Conservation (phyloP, 2,888 invertebrate species). For the Nephrotoma flavescens region DNA sequence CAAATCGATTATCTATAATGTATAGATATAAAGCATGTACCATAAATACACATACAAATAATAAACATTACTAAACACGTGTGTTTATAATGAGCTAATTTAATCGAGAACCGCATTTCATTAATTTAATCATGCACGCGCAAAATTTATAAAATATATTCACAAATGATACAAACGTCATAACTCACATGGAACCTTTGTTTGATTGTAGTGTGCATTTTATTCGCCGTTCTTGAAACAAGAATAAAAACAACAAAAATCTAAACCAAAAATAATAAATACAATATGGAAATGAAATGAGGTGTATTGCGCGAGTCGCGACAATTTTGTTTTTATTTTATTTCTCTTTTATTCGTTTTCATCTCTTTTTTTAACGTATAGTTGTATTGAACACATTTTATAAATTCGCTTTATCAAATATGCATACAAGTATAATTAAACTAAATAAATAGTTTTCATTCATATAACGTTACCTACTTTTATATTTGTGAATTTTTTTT, state of each 20-base stretch:
- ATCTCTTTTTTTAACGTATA: not conserved
- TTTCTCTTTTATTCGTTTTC: not conserved
- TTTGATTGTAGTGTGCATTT: not conserved
- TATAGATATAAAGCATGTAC: not conserved
- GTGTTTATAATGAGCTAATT: not conserved
- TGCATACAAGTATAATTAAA: not conserved
- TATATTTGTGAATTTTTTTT: not conserved
- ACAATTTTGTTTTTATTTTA: not conserved
- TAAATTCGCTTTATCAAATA: not conserved
- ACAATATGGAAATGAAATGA: not conserved
- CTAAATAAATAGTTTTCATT: not conserved
- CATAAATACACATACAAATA: not conserved
- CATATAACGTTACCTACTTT: not conserved
- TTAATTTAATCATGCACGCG: not conserved
- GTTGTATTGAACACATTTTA: not conserved
- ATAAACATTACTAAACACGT: not conserved
- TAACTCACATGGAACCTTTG: not conserved
- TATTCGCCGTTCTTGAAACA: no score
- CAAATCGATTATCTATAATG: no score
- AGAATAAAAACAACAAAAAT: not conserved
- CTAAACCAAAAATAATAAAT: not conserved
- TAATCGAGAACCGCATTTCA: not conserved
- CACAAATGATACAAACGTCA: not conserved
- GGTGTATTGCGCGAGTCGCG: not conserved
- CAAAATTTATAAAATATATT: not conserved